phyloP scores from a whole-genome alignment of 1,140 invertebrate species.

The Macrocentrus cingulum region DNA sequence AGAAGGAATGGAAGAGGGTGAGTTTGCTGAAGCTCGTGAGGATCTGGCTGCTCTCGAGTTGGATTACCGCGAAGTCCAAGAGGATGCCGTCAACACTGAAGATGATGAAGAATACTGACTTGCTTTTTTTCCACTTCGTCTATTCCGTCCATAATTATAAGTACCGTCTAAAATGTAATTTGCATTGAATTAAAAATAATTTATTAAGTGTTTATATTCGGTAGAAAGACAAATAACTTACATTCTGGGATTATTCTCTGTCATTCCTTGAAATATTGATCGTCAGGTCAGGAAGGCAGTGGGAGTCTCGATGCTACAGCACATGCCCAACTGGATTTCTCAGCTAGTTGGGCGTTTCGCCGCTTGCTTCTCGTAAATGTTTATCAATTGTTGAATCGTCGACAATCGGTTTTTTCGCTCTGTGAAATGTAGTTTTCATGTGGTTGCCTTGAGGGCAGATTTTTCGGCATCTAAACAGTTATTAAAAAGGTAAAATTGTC shows the following conservation, averaged over 20 bases:
- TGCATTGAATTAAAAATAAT: no score
- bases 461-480: no score
- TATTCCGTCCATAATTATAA: neutral
- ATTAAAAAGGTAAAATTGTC: no score
- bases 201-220: neutral
- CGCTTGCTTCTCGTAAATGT: slow-evolving; percentile 47
- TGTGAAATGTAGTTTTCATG: slow-evolving; percentile 49
- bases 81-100: slow-evolving; percentile 39
- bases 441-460: slow-evolving; percentile 44
- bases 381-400: slow-evolving; percentile 44
- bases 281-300: slow-evolving; percentile 22
- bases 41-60: slow-evolving; percentile 74
- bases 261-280: slow-evolving; percentile 48
- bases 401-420: slow-evolving; percentile 39
- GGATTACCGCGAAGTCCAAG: slow-evolving; percentile 67
- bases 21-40: slow-evolving; percentile 74
- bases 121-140: neutral
- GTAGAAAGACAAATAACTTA: neutral
- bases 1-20: slow-evolving; percentile 81
- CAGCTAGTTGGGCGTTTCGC: slow-evolving; percentile 32
- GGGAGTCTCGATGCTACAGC: slow-evolving; percentile 35
- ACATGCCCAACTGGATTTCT: slow-evolving; percentile 43
- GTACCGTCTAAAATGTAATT: no score
- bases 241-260: slow-evolving; percentile 16
- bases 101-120: slow-evolving; percentile 41